Conservation (phyloP, 2,888 invertebrate genomes). For the Acrobasis repandana region DNA sequence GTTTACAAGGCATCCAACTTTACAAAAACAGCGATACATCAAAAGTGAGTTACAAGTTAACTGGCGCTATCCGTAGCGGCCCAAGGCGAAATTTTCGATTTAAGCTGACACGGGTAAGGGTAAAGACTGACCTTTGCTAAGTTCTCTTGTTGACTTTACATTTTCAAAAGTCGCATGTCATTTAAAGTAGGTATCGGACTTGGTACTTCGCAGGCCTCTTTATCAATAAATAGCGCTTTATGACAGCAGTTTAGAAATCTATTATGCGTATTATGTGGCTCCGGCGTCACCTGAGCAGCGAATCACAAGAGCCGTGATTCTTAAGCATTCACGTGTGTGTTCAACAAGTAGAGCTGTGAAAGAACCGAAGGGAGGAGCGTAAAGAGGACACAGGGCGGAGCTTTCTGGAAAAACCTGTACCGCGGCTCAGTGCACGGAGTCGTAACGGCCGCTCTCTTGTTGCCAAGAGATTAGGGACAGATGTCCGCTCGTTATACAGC, state of each 20-base stretch:
- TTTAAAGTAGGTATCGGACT: slow-evolving; percentile 43
- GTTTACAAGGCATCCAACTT: slow-evolving; percentile 69
- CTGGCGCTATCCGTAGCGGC: slow-evolving; percentile 59
- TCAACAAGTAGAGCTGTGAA: slow-evolving; percentile 70
- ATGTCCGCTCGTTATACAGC: slow-evolving; percentile 58
- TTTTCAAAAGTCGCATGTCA: slow-evolving; percentile 48
- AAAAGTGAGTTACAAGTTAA: slow-evolving; percentile 78
- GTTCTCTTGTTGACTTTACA: slow-evolving; percentile 56
- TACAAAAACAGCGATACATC: slow-evolving; percentile 78
- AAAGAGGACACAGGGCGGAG: slow-evolving; percentile 70
- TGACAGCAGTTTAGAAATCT: slow-evolving; percentile 39
- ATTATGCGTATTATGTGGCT: slow-evolving; percentile 37
- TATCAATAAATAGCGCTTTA: slow-evolving; percentile 36
- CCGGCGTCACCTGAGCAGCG: slow-evolving; percentile 49
- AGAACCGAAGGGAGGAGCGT: slow-evolving; percentile 77
- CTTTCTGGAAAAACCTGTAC: slow-evolving; percentile 69
- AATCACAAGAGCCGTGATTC: slow-evolving; percentile 65
- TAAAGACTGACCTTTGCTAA: slow-evolving; percentile 44
- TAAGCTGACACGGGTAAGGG: slow-evolving; percentile 65
- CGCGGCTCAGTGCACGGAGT: slow-evolving; percentile 62
- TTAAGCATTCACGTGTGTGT: slow-evolving; percentile 61
- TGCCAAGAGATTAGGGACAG: slow-evolving; percentile 64
- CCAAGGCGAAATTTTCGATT: slow-evolving; percentile 62
- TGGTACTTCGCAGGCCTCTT: slow-evolving; percentile 29
- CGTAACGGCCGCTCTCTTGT: slow-evolving; percentile 67